Evolutionary conservation across 2,797 vertebrate species (phyloP), one percentile per base, ranked within the genome.

Genomic region (Gallinago solitaria): DNA sequence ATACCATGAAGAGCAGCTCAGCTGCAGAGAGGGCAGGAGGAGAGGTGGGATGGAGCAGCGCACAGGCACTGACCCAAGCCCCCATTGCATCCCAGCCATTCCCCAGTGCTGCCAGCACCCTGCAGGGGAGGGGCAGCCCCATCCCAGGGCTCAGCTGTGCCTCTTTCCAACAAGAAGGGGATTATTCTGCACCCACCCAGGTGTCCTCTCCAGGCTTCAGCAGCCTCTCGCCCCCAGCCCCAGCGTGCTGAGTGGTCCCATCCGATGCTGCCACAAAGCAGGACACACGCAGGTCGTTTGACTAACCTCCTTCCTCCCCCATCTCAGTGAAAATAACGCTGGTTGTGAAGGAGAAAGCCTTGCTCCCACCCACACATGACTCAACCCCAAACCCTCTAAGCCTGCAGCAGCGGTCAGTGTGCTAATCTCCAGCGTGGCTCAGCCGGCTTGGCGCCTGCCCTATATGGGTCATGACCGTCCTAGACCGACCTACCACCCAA

Each of bases 371-470:
- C 83, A 50, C 33, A 4, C 1, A 8, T 59, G 87, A 18, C 70
- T 86, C 50, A 79, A 64, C 51, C 80, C 74, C 28, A 70, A 48
- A 43, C 59, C 25, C 91, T 17, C 33, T 17, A 61, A 69, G 86
- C 73, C 74, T 41, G 51, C 63, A 37, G 85, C 43, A 60, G 60
- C 15, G 57, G 70, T 9, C 63, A 27, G 48, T 24, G 64, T 50
- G 85, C 74, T 84, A 5, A 86, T 71, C 86, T 57, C 24, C 27
- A 16, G 37, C 16, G 0, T 1, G 25, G 67, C 73, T 83, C 80
- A 79, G 35, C 43, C 4, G 1, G 32, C 59, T 45, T 13, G n/a
- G 51, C 1, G 0, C 1, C 0, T 27, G 19, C 2, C 2, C 0
- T 45, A 12, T 74, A 8, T n/a, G 60, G 89, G 87, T 53, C 91